phyloP scores from a whole-genome alignment of 2,888 invertebrate genomes.

The Candidula unifasciata region DNA sequence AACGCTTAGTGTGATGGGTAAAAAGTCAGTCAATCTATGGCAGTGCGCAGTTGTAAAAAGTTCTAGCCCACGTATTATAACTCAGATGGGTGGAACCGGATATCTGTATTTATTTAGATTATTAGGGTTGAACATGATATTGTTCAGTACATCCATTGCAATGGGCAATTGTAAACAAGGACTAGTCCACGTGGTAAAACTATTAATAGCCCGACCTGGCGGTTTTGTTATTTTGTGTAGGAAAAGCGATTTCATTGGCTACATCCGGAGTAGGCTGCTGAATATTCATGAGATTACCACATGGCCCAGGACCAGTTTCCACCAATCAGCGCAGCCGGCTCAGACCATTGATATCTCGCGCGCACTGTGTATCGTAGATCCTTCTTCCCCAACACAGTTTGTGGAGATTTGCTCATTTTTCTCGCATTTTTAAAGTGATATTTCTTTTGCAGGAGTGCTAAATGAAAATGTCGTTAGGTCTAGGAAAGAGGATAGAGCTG shows the following conservation, averaged over 20 bases:
- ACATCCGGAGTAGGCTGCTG: conserved; percentile 53
- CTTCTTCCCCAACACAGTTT: conserved; percentile 44
- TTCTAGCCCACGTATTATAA: too few relatives aligned
- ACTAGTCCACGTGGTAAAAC: conserved; percentile 20
- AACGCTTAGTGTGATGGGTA: too few relatives aligned
- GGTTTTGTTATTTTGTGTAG: conserved; percentile 50
- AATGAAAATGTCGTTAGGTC: conserved; percentile 56
- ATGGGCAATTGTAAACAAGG: conserved; percentile 37
- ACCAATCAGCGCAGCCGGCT: conserved; percentile 51
- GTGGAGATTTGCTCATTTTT: conserved; percentile 26
- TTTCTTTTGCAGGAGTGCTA: conserved; percentile 35
- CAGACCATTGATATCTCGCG: conserved; percentile 56
- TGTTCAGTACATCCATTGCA: too few relatives aligned
- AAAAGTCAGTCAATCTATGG: too few relatives aligned
- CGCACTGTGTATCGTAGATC: conserved; percentile 54
- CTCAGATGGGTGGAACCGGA: too few relatives aligned
- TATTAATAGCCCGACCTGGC: conserved; percentile 51
- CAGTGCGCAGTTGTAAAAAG: too few relatives aligned
- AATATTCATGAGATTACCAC: conserved; percentile 65
- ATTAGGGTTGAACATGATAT: too few relatives aligned
- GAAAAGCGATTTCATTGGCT: conserved; percentile 56
- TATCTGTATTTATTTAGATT: too few relatives aligned
- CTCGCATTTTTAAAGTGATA: conserved; percentile 13
- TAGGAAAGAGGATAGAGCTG: conserved; percentile 87
- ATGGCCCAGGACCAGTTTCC: conserved; percentile 47